Evolutionary conservation across 2,113 vertebrate genomes (phyloP).

Genomic region (Brachypodius melanocephalos): DNA sequence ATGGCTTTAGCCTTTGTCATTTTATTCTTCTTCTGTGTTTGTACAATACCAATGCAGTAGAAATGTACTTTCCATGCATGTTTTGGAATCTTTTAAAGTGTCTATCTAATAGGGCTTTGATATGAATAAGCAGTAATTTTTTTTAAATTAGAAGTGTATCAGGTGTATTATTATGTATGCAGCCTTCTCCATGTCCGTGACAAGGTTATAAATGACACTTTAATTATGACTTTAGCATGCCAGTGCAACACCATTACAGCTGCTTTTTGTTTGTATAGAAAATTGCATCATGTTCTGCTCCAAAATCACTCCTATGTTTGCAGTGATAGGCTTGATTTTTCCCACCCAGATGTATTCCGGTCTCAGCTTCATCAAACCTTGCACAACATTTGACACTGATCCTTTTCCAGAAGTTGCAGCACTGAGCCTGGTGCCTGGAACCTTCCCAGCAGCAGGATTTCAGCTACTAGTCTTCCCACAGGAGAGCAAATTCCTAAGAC

Average conservation of each 20-base stretch:
- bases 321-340: not conserved
- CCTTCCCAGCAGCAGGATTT: not conserved
- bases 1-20: not conserved
- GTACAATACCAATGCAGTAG: not conserved
- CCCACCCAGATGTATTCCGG: not conserved
- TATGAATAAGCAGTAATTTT: not conserved
- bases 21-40: not conserved
- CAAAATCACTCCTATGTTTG: not conserved
- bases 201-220: not conserved
- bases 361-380: not conserved
- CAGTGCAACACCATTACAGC: not conserved
- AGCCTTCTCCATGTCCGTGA: rapidly evolving
- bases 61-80: not conserved
- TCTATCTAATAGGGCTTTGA: not conserved
- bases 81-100: not conserved
- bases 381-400: not conserved
- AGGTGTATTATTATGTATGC: not conserved
- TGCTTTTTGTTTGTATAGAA: not conserved
- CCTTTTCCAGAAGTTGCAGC: not conserved
- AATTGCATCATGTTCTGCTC: not conserved
- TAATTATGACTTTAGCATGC: not conserved
- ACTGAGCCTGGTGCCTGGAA: not conserved
- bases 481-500: not conserved
- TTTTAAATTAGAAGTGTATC: not conserved
- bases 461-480: not conserved